phyloP scores from a whole-genome alignment of 2,888 invertebrate genomes.

The Eucera pruinosa region DNA sequence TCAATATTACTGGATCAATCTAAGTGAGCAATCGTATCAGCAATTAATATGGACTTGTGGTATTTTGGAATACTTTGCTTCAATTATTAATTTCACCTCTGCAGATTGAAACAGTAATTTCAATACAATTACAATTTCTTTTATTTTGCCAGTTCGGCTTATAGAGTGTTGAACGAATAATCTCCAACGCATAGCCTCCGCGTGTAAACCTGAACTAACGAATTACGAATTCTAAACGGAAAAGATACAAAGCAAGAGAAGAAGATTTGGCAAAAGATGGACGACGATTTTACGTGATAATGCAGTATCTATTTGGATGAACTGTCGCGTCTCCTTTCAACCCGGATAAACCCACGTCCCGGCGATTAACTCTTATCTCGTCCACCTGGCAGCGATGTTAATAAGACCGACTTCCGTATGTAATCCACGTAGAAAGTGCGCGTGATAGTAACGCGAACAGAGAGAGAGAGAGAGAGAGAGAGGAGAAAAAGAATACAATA shows the following conservation, averaged over 20 bases:
- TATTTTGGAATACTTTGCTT: too few relatives aligned
- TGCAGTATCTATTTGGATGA: constrained; percentile 7
- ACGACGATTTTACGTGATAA: constrained; percentile 26
- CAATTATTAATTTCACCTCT: too few relatives aligned
- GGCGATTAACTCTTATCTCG: constrained; percentile 53
- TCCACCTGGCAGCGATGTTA: constrained; percentile 48
- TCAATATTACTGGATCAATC: too few relatives aligned
- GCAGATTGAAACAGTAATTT: too few relatives aligned
- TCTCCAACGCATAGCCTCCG: too few relatives aligned
- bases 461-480: neutral
- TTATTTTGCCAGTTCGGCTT: too few relatives aligned
- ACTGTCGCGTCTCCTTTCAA: constrained; percentile 11
- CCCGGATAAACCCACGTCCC: constrained; percentile 25
- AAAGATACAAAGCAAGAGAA: neutral
- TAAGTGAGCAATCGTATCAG: too few relatives aligned
- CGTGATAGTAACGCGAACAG: neutral
- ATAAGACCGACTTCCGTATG: constrained; percentile 40
- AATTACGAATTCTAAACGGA: too few relatives aligned
- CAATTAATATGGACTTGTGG: too few relatives aligned
- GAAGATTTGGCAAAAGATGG: neutral
- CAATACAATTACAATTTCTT: too few relatives aligned
- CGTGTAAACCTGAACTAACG: too few relatives aligned
- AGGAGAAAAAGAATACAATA: neutral
- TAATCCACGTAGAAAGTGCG: constrained; percentile 29
- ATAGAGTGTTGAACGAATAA: too few relatives aligned